Evolutionary conservation across 2,113 vertebrate species (phyloP).

Genomic region (Pollimyrus isidori): DNA sequence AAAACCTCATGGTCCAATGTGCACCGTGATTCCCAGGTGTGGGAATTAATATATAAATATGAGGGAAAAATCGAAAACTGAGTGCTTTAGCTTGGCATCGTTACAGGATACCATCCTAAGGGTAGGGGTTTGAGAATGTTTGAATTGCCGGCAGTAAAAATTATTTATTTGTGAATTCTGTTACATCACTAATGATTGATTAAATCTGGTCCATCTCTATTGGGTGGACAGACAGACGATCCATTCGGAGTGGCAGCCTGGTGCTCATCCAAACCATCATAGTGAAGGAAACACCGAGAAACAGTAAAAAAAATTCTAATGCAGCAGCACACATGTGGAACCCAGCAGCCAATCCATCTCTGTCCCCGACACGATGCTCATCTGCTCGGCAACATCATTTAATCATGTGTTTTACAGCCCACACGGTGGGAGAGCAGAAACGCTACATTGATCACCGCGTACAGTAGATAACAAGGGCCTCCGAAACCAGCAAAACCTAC

Average conservation of each 20-base stretch:
- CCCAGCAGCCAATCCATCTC: constrained; percentile 46
- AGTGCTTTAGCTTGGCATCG: constrained; percentile 35
- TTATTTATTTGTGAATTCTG: not conserved
- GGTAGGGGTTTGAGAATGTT: not conserved
- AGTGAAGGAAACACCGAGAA: not conserved
- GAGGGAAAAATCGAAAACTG: constrained; percentile 63
- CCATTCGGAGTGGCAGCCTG: not conserved
- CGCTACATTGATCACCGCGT: constrained; percentile 3
- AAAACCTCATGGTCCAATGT: constrained; percentile 42
- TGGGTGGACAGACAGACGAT: not conserved
- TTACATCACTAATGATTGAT: constrained; percentile 4
- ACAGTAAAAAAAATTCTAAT: not conserved
- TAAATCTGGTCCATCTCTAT: not conserved
- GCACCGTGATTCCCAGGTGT: constrained; percentile 50
- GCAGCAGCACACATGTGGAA: constrained; percentile 32
- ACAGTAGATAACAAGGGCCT: constrained; percentile 14
- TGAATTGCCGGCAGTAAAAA: not conserved
- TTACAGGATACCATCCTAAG: not conserved
- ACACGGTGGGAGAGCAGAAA: not conserved
- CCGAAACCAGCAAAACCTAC: not conserved
- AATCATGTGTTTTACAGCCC: constrained; percentile 15
- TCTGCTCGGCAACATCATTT: constrained; percentile 51
- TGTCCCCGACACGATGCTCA: constrained; percentile 43
- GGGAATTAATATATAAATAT: constrained; percentile 63
- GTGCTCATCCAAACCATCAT: constrained; percentile 6